A percentile compares a stretch with the other conserved stretches of the same genome.
phyloP scores from a whole-genome alignment of 2,888 invertebrate species.

The Scaptomyza polygonia region DNA sequence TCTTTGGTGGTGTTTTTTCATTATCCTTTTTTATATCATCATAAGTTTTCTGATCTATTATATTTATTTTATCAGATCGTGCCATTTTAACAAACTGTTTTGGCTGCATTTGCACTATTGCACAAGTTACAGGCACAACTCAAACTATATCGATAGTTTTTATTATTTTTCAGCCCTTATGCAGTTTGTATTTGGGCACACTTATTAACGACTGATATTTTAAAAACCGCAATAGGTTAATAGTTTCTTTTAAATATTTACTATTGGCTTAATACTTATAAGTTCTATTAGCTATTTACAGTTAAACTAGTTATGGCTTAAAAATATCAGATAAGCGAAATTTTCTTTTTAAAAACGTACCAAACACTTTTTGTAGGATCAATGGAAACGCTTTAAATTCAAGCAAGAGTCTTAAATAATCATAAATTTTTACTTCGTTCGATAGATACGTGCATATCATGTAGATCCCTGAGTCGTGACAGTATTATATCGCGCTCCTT shows the following conservation, averaged over 20 bases:
- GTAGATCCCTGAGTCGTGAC: conserved; percentile 69
- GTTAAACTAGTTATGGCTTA: conserved; percentile 29
- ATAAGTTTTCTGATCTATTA: conserved; percentile 60
- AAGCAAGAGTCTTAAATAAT: conserved; percentile 13
- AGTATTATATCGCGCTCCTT: conserved; percentile 67
- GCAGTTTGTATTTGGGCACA: conserved; percentile 13
- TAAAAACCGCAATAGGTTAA: background rate
- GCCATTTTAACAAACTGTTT: conserved; percentile 33
- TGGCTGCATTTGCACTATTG: background rate
- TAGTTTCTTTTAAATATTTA: conserved; percentile 11
- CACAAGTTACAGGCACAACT: background rate
- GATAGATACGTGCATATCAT: conserved; percentile 70
- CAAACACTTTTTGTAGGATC: conserved; percentile 26
- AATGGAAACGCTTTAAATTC: conserved; percentile 17
- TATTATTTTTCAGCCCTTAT: background rate
- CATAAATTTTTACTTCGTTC: conserved; percentile 68
- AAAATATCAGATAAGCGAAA: conserved; percentile 14
- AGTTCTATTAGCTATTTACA: conserved; percentile 21
- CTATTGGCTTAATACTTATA: conserved; percentile 29
- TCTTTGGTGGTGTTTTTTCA: background rate
- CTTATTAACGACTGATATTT: background rate
- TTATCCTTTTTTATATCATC: conserved; percentile 36
- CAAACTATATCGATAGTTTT: conserved; percentile 20
- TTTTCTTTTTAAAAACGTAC: conserved; percentile 1
- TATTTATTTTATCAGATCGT: conserved; percentile 61